phyloP scores from a whole-genome alignment of 1,140 invertebrate species.

The Magallana gigas region DNA sequence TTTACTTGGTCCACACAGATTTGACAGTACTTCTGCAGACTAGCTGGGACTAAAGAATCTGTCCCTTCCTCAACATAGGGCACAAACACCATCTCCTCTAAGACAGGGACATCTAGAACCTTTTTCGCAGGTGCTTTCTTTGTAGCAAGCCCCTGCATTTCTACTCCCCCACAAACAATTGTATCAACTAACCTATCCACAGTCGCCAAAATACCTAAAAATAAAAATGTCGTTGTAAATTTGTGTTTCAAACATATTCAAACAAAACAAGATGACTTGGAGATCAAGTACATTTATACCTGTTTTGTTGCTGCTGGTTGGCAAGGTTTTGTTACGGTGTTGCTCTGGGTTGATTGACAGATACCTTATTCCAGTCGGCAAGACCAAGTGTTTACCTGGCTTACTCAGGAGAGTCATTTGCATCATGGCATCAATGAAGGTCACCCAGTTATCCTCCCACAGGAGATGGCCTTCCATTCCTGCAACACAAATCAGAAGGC shows the following conservation, averaged over 20 bases:
- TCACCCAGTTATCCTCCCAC: conserved; percentile 95
- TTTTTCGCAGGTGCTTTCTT: conserved; percentile 89
- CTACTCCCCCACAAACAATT: conserved; percentile 90
- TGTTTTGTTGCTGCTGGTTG: background rate
- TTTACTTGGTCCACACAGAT: conserved; percentile 11
- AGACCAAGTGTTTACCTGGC: conserved; percentile 86
- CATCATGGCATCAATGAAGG: conserved; percentile 95
- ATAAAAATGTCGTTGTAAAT: background rate
- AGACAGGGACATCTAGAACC: conserved; percentile 85
- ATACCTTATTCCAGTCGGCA: conserved; percentile 91
- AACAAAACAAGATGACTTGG: background rate
- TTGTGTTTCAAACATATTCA: background rate
- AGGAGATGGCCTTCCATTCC: conserved; percentile 71
- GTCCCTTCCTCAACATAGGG: conserved; percentile 83
- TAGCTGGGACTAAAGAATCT: conserved; percentile 15
- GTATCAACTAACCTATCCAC: conserved; percentile 88
- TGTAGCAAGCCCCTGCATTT: conserved; percentile 92
- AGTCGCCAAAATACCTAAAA: conserved; percentile 80
- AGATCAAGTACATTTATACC: background rate
- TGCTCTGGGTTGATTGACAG: conserved; percentile 87
- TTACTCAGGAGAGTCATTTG: conserved; percentile 90
- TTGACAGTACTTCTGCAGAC: conserved; percentile 23
- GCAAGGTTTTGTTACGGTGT: conserved; percentile 22
- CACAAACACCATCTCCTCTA: conserved; percentile 90
- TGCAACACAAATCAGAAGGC: background rate